These are phyloP conservation scores for Cydia pomonella DNA, from an alignment of 1,140 invertebrate species.

Conservation along the genomic window DNA sequence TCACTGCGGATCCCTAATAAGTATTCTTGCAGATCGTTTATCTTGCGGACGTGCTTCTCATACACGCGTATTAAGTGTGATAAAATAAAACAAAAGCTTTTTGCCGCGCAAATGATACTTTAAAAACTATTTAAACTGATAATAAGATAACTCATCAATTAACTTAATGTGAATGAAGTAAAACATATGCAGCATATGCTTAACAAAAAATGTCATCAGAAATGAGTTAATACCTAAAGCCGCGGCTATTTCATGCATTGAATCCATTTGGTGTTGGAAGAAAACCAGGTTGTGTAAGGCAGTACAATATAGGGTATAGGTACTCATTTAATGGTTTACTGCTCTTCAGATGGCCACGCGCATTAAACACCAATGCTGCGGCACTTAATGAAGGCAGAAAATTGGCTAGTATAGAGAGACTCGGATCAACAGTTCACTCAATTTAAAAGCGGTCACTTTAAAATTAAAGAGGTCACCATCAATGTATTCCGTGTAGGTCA, in stretches of 20 bases:
- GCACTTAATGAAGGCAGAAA: no score
- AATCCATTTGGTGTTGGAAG: background rate
- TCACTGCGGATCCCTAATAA: constrained; percentile 18
- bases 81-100: constrained; percentile 18
- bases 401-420: no score
- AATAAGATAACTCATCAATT: constrained; percentile 19
- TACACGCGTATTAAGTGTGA: constrained; percentile 21
- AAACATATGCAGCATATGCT: background rate
- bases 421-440: no score
- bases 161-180: constrained; percentile 10
- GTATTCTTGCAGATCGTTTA: constrained; percentile 20
- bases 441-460: no score
- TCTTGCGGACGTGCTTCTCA: constrained; percentile 22
- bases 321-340: no score
- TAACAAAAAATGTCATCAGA: background rate
- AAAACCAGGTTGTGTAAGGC: background rate
- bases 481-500: no score
- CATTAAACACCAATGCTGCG: no score
- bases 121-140: constrained; percentile 11
- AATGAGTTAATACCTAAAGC: background rate
- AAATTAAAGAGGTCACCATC: no score
- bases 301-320: no score
- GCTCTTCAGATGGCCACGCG: no score
- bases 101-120: background rate
- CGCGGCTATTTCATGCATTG: background rate